A percentile compares a stretch with the other conserved stretches of the same genome.
Conservation (phyloP, 2,888 invertebrate genomes). For the Leucophora obtusa region DNA sequence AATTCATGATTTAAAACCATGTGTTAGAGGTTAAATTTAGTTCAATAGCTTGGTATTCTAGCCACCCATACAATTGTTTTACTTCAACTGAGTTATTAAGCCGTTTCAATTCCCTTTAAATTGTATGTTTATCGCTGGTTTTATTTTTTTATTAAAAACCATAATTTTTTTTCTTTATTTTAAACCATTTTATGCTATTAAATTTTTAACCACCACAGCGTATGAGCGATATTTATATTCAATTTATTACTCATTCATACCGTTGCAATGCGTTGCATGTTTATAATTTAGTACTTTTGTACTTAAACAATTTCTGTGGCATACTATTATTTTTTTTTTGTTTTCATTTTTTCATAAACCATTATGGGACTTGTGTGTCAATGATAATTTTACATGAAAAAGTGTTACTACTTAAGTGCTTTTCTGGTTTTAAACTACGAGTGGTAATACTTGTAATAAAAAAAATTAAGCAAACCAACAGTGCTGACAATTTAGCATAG, state of each 20-base stretch:
- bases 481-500: background rate
- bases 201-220: background rate
- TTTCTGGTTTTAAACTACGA: slow-evolving; percentile 9
- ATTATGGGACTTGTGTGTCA: slow-evolving; percentile 38
- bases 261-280: background rate
- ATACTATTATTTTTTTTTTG: too few relatives aligned
- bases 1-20: too few relatives aligned
- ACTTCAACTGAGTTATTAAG: too few relatives aligned
- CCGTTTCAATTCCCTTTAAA: background rate
- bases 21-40: too few relatives aligned
- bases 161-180: too few relatives aligned
- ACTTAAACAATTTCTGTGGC: background rate
- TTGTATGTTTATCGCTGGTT: background rate
- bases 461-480: background rate
- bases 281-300: background rate
- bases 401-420: slow-evolving; percentile 32
- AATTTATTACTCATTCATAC: background rate
- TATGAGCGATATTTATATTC: background rate
- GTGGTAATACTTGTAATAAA: slow-evolving; percentile 2
- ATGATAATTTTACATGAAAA: slow-evolving; percentile 65
- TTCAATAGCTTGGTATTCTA: too few relatives aligned
- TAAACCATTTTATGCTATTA: background rate
- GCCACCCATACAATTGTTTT: too few relatives aligned
- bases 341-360: background rate
- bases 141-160: background rate